Percentiles rank a stretch among this genome's conserved stretches.
phyloP scores from a whole-genome alignment of 2,797 vertebrate species.

The Tinamus major region DNA sequence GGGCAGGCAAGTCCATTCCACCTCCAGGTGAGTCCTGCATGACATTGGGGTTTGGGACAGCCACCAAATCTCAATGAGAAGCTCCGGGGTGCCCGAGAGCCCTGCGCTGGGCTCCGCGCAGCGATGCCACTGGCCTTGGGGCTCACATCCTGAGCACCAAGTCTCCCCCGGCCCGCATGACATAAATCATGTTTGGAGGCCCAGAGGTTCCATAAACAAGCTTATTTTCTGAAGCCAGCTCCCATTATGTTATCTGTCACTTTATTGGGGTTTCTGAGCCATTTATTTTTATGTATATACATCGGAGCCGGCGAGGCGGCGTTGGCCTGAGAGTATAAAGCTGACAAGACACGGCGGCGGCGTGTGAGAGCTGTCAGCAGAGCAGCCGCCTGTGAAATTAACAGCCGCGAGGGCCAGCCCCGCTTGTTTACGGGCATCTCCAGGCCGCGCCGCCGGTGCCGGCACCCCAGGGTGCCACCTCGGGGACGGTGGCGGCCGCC shows the following conservation, averaged over 20 bases:
- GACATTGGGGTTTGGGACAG: too few species aligned
- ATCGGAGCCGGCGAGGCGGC: slow-evolving; percentile 50
- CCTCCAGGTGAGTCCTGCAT: too few species aligned
- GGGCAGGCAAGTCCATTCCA: too few species aligned
- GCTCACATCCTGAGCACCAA: too few species aligned
- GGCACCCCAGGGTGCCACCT: background rate
- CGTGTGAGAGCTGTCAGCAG: slow-evolving; percentile 80
- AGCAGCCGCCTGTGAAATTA: slow-evolving; percentile 87
- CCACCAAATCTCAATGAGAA: background rate
- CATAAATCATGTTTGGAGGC: slow-evolving; percentile 55
- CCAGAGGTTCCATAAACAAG: slow-evolving; percentile 66
- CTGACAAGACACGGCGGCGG: slow-evolving; percentile 78
- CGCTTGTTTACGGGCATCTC: slow-evolving; percentile 79
- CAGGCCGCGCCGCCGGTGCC: slow-evolving; percentile 13
- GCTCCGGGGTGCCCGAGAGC: background rate
- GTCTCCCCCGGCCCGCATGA: rapidly evolving
- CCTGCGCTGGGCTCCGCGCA: background rate
- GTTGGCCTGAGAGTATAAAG: slow-evolving; percentile 74
- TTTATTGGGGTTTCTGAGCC: slow-evolving; percentile 73
- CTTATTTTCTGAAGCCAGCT: slow-evolving; percentile 67
- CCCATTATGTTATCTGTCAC: slow-evolving; percentile 63
- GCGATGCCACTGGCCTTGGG: background rate
- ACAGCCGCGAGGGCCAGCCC: slow-evolving; percentile 78
- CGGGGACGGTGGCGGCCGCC: background rate
- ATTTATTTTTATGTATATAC: slow-evolving; percentile 78